Evolutionary conservation across 2,113 vertebrate species (phyloP).

Genomic region (Sarotherodon lohbergeri): DNA sequence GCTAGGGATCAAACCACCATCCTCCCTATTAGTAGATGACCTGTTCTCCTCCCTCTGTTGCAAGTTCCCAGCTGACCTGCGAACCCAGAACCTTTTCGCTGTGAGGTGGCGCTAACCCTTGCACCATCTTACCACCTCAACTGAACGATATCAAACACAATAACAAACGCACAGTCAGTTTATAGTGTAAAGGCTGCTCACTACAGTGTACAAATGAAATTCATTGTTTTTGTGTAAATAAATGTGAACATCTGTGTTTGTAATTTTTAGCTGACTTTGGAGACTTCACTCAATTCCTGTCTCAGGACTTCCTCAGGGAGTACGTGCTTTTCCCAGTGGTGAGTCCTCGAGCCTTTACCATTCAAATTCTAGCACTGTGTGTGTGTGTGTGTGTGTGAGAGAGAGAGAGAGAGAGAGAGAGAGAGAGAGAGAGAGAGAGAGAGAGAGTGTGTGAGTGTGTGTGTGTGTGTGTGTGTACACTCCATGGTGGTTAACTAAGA

Average conservation of each 20-base stretch:
- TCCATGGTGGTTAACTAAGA: too few relatives aligned
- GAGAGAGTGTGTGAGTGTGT: too few relatives aligned
- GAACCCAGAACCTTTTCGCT: background rate
- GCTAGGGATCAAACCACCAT: background rate
- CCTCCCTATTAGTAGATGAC: background rate
- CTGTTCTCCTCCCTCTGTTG: background rate
- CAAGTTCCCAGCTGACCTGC: background rate
- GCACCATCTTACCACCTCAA: background rate
- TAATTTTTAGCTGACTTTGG: constrained; percentile 86
- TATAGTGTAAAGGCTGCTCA: background rate
- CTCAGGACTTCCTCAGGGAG: constrained; percentile 94
- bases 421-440: too few relatives aligned
- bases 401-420: too few relatives aligned
- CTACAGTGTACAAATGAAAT: background rate
- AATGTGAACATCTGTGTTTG: background rate
- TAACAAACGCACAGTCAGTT: background rate
- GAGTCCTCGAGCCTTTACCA: constrained; percentile 55
- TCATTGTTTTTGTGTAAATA: background rate
- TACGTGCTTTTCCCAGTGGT: constrained; percentile 97
- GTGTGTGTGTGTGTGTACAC: too few relatives aligned
- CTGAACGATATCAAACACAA: background rate
- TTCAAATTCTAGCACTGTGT: background rate
- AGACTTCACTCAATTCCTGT: constrained; percentile 87
- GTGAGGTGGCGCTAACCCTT: background rate
- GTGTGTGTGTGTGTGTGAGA: too few relatives aligned